Evolutionary conservation across 2,888 invertebrate genomes (phyloP).

Genomic region (Cylloceria caligata): DNA sequence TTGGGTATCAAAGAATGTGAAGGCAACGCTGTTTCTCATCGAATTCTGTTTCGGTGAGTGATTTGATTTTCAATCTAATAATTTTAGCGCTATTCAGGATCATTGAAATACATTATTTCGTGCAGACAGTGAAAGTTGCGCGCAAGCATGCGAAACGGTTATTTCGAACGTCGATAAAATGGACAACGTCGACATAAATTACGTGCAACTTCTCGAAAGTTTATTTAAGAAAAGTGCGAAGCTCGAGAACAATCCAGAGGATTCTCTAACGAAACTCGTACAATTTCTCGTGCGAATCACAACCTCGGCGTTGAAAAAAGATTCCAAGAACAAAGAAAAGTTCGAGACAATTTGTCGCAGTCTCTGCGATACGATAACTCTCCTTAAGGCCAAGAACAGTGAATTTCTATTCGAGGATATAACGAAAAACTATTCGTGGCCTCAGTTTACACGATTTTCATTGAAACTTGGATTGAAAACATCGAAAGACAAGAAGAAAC

Average conservation of each 20-base stretch:
- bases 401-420: constrained; percentile 74
- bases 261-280: constrained; percentile 73
- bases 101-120: constrained; percentile 22
- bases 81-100: neutral
- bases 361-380: constrained; percentile 69
- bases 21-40: constrained; percentile 87
- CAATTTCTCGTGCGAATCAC: constrained; percentile 78
- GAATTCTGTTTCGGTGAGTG: constrained; percentile 79
- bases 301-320: constrained; percentile 79
- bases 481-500: constrained; percentile 79
- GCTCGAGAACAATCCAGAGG: constrained; percentile 56
- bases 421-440: constrained; percentile 79
- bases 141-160: constrained; percentile 74
- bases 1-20: constrained; percentile 85
- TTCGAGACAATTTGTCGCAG: constrained; percentile 74
- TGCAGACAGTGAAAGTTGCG: constrained; percentile 74
- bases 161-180: constrained; percentile 80
- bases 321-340: constrained; percentile 76
- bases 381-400: constrained; percentile 68
- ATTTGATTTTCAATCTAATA: neutral
- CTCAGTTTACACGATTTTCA: constrained; percentile 84
- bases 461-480: constrained; percentile 89
- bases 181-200: constrained; percentile 74
- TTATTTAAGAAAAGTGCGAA: constrained; percentile 74
- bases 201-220: constrained; percentile 75